These are phyloP conservation scores for Trinorchestia longiramus DNA, from an alignment of 1,140 invertebrate genomes.

Conservation along the genomic window DNA sequence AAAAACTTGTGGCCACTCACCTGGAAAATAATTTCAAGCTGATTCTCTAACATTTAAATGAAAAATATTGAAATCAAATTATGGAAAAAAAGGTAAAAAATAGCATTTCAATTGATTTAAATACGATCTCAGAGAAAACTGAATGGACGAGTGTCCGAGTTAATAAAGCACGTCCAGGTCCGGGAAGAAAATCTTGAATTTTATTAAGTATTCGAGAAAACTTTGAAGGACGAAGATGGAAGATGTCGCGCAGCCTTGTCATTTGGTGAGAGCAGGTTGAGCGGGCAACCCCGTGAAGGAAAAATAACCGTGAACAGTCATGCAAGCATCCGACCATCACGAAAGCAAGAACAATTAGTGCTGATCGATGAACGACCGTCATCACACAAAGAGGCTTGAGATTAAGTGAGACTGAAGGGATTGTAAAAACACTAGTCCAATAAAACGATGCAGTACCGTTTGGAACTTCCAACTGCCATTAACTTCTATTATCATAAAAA, in stretches of 20 bases:
- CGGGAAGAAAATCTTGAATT: background rate
- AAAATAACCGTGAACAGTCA: background rate
- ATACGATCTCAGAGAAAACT: too few species aligned
- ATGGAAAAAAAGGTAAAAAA: background rate
- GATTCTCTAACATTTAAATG: too few species aligned
- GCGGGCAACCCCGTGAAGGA: background rate
- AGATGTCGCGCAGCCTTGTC: background rate
- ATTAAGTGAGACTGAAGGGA: background rate
- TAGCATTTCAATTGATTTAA: too few species aligned
- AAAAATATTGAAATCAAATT: background rate
- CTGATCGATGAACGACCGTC: constrained; percentile 5
- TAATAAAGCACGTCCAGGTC: too few species aligned
- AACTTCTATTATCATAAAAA: background rate
- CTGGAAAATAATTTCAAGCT: too few species aligned
- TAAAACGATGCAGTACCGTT: background rate
- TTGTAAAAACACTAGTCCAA: background rate
- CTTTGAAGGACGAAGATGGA: background rate
- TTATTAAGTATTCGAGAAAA: background rate
- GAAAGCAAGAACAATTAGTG: background rate
- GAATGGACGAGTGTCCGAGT: too few species aligned
- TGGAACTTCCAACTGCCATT: background rate
- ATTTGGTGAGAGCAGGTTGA: background rate
- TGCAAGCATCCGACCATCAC: background rate
- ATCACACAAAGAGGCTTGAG: background rate
- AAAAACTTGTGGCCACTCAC: too few species aligned